phyloP scores from a whole-genome alignment of 2,797 vertebrate genomes.

The Valencia hispanica region DNA sequence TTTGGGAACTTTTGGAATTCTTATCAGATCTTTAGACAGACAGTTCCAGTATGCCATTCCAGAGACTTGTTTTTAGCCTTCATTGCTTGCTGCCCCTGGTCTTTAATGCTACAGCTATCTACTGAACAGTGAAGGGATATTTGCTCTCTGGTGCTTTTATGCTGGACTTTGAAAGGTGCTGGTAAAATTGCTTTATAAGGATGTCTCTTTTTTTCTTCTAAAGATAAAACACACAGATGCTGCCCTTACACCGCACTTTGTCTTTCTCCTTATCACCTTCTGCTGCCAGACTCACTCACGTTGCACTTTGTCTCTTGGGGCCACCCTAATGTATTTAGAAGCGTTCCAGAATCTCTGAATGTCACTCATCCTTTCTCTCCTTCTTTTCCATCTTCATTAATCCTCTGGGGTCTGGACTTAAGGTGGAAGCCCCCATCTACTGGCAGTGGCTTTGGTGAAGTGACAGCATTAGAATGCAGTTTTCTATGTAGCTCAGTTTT shows the following conservation, averaged over 20 bases:
- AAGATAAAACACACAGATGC: not conserved
- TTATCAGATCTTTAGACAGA: not conserved
- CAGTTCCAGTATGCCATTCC: not conserved
- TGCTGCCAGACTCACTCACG: slow-evolving; percentile 6
- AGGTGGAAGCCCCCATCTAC: not conserved
- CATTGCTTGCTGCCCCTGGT: not conserved
- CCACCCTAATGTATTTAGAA: slow-evolving; percentile 1
- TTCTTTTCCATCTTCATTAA: slow-evolving; percentile 1
- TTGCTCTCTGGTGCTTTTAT: not conserved
- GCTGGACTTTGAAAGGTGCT: not conserved
- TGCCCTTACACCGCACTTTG: not conserved
- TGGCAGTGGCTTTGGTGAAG: not conserved
- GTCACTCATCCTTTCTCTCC: not conserved
- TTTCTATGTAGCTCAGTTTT: not conserved
- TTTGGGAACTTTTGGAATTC: not conserved
- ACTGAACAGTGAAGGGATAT: not conserved
- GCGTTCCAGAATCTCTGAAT: not conserved
- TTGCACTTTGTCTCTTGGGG: not conserved
- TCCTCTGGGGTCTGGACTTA: not conserved
- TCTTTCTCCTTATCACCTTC: slow-evolving; percentile 10
- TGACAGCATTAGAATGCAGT: not conserved
- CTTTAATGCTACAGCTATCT: not conserved
- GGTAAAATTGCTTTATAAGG: not conserved
- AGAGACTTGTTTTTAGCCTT: not conserved
- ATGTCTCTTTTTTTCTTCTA: not conserved